phyloP scores from a whole-genome alignment of 2,888 invertebrate species.

The Rapana venosa region DNA sequence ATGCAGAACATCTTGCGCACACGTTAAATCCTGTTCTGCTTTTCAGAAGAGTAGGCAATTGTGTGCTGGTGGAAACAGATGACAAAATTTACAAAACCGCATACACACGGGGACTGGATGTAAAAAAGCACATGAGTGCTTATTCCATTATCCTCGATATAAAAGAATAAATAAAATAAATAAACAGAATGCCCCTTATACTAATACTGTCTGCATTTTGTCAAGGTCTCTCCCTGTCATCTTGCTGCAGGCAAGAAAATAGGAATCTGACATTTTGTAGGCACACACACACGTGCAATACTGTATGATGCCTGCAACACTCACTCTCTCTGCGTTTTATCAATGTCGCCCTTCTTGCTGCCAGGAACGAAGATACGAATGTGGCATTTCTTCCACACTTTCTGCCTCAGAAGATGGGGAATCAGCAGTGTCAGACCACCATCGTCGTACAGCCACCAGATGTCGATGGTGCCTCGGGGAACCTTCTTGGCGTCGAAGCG shows the following conservation, averaged over 20 bases:
- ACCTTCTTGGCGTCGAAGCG: constrained; percentile 75
- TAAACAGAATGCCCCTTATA: too few relatives aligned
- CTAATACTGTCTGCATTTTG: too few relatives aligned
- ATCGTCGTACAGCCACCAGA: constrained; percentile 98
- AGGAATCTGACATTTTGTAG: background rate
- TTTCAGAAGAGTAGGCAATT: too few relatives aligned
- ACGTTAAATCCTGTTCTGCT: too few relatives aligned
- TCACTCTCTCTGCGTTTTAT: constrained; percentile 92
- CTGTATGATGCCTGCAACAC: constrained; percentile 32
- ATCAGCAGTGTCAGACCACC: constrained; percentile 92
- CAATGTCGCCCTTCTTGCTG: constrained; percentile 92
- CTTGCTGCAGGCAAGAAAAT: background rate
- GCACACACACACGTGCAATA: background rate
- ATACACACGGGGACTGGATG: too few relatives aligned
- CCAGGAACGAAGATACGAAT: constrained; percentile 79
- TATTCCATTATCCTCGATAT: too few relatives aligned
- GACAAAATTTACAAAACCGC: too few relatives aligned
- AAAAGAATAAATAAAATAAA: too few relatives aligned
- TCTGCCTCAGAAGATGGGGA: constrained; percentile 89
- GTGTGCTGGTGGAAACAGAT: too few relatives aligned
- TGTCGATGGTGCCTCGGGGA: constrained; percentile 91
- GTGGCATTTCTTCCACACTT: constrained; percentile 84
- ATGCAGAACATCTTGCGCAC: too few relatives aligned
- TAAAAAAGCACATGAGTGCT: too few relatives aligned
- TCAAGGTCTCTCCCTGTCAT: background rate